These are phyloP conservation scores for Bombyx huttoni DNA, from an alignment of 2,888 invertebrate species.

Conservation along the genomic window DNA sequence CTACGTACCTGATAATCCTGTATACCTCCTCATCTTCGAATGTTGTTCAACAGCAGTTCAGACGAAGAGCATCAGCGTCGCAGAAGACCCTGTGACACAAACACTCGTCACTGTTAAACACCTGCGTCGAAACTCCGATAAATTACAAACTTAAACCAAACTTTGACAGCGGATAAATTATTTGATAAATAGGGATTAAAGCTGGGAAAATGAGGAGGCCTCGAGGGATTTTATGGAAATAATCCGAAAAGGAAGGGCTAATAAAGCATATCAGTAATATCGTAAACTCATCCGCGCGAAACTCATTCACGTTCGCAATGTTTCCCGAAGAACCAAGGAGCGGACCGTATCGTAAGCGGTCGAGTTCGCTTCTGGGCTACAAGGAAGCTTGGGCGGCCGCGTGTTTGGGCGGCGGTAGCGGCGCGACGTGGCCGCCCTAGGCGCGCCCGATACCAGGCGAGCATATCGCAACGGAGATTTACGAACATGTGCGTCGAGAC, in stretches of 20 bases:
- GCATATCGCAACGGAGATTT: conserved; percentile 37
- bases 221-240: conserved; percentile 10
- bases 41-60: conserved; percentile 23
- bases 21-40: conserved; percentile 47
- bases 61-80: conserved; percentile 42
- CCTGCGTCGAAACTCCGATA: conserved; percentile 33
- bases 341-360: conserved; percentile 56
- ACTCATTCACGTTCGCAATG: conserved; percentile 41
- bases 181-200: conserved; percentile 6
- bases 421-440: conserved; percentile 66
- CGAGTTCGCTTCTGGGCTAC: conserved; percentile 60
- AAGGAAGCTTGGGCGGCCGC: conserved; percentile 39
- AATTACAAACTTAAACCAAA: conserved; percentile 20
- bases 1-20: conserved; percentile 47
- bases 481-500: conserved; percentile 50
- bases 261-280: conserved; percentile 22
- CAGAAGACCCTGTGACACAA: conserved; percentile 36
- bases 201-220: conserved; percentile 6
- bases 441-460: conserved; percentile 68
- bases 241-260: conserved; percentile 15
- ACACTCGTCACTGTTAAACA: conserved; percentile 48
- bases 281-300: conserved; percentile 31
- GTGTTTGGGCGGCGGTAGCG: conserved; percentile 59
- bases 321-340: conserved; percentile 25
- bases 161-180: conserved; percentile 12